A percentile compares a stretch with the other conserved stretches of the same genome.
Conservation (phyloP, 2,888 invertebrate species). For the Diplolepis rosae region DNA sequence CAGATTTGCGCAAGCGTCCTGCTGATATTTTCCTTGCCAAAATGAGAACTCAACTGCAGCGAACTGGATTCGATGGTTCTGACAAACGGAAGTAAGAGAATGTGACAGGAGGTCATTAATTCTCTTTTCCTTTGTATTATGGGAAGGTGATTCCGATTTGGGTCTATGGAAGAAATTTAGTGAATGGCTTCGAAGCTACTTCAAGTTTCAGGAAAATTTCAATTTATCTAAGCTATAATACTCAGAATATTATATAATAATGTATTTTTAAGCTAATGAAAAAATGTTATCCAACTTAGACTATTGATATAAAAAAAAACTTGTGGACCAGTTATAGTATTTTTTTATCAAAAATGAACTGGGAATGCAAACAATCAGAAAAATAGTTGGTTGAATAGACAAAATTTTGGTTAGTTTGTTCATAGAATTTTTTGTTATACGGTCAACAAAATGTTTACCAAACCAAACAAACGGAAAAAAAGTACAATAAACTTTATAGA, state of each 20-base stretch:
- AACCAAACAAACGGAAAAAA: too few species aligned
- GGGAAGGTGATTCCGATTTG: neutral
- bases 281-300: too few species aligned
- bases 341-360: too few species aligned
- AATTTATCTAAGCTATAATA: neutral
- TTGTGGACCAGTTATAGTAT: too few species aligned
- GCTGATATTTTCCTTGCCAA: slow-evolving; percentile 4
- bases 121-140: slow-evolving; percentile 14
- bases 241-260: neutral
- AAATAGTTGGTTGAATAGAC: too few species aligned
- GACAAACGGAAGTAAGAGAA: slow-evolving; percentile 18
- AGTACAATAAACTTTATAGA: too few species aligned
- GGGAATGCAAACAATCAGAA: too few species aligned
- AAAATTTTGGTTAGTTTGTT: too few species aligned
- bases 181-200: neutral
- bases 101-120: slow-evolving; percentile 23
- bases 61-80: slow-evolving; percentile 20
- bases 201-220: neutral
- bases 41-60: slow-evolving; percentile 24
- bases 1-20: slow-evolving; percentile 66
- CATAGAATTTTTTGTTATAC: too few species aligned
- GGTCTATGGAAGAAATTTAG: neutral
- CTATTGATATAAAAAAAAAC: too few species aligned
- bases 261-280: neutral
- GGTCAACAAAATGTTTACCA: too few species aligned